Base-by-base conservation (phyloP, 2,113 vertebrate species). In the Apeltes quadracus region DNA sequence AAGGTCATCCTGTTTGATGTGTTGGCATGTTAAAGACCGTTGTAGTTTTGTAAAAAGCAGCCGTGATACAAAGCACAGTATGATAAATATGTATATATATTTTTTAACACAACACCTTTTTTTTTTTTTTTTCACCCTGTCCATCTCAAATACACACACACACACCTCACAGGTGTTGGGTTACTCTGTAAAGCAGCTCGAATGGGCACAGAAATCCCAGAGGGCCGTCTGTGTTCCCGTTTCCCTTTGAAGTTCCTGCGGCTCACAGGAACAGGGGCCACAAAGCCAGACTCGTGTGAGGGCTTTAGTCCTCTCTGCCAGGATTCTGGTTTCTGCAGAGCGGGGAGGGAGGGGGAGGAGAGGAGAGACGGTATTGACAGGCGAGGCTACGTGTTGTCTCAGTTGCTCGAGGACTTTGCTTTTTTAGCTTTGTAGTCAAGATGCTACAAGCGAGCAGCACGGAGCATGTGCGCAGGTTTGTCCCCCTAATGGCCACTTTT, bases 171-270 rank as follows among this genome's bases (percentile, higher is more conserved):
- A 89, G 87, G 92, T 91, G 84, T 93, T 87, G n/a, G 78, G 90
- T 93, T 92, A 86, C 91, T 81, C 81, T 79, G 85, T 86, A 86
- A 89, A 89, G 83, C 80, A 81, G 83, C 69, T 82, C 76, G 81
- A 89, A 90, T 89, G 85, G 82, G 64, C 73, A 43, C 61, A 84
- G 86, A 86, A 89, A 90, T 90, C 81, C 85, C 82, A 89, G 82
- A 90, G 82, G 77, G 78, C 84, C 76, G 83, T 83, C 84, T 89
- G 87, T 88, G 81, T 85, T 87, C 81, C 79, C 54, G 8, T 85
- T 88, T 86, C 75, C 69, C 91, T 93, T 92, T 92, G 91, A 91
- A 89, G 90, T 92, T 79, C 38, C 70, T 27, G 70, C n/a, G 61
- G 75, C 82, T 85, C 86, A 75, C 78, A 84, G 78, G 83, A 87